Evolutionary conservation across 2,797 vertebrate genomes (phyloP).

Genomic region (Anolis apletophallus): DNA sequence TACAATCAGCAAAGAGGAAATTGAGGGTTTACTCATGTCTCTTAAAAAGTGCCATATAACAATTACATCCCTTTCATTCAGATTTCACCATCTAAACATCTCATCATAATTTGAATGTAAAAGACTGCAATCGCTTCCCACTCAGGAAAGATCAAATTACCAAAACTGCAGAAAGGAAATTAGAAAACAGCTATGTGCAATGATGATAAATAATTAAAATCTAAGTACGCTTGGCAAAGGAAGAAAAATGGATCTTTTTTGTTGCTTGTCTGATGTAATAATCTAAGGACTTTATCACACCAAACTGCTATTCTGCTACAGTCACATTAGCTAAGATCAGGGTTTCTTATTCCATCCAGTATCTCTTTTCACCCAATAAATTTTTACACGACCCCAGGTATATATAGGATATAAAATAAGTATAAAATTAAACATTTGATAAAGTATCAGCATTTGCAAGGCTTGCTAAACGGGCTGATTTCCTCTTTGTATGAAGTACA

Average conservation of each 20-base stretch:
- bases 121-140: constrained; percentile 6
- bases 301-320: too few relatives aligned
- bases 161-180: constrained; percentile 25
- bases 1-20: constrained; percentile 2
- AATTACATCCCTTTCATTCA: constrained; percentile 12
- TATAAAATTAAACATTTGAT: too few relatives aligned
- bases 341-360: too few relatives aligned
- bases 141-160: not conserved
- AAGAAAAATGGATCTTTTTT: constrained; percentile 2
- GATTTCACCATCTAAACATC: not conserved
- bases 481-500: too few relatives aligned
- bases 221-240: constrained; percentile 11
- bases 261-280: not conserved
- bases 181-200: constrained; percentile 23
- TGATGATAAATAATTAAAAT: constrained; percentile 36
- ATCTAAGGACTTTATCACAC: not conserved
- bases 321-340: too few relatives aligned
- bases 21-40: constrained; percentile 7
- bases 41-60: not conserved
- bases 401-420: too few relatives aligned
- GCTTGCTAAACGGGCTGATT: too few relatives aligned
- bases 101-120: constrained; percentile 1
- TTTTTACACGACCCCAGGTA: too few relatives aligned
- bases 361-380: too few relatives aligned
- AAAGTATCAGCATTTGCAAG: too few relatives aligned